phyloP scores from a whole-genome alignment of 2,888 invertebrate species.

The Dynastes maya region DNA sequence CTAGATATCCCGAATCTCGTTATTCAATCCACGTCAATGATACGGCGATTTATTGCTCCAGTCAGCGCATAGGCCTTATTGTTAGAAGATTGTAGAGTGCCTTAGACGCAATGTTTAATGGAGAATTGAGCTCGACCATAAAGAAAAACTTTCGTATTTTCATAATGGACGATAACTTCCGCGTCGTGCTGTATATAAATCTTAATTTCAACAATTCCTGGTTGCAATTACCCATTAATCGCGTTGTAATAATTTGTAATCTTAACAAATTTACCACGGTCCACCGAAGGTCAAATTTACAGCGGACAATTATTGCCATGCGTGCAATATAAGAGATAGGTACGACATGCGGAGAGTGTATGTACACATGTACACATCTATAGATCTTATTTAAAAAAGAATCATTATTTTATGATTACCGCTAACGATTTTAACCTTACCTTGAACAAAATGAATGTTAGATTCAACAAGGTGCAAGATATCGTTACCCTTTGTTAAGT shows the following conservation, averaged over 20 bases:
- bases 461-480: too few species aligned
- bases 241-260: neutral
- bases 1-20: too few species aligned
- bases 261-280: conserved; percentile 20
- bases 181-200: neutral
- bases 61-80: too few species aligned
- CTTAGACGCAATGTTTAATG: too few species aligned
- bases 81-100: too few species aligned
- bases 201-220: neutral
- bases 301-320: neutral
- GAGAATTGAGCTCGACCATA: too few species aligned
- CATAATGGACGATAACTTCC: neutral
- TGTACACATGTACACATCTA: neutral
- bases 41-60: too few species aligned
- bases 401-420: conserved; percentile 1
- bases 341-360: neutral
- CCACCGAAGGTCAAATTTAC: neutral
- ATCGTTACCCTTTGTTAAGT: too few species aligned
- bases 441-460: conserved; percentile 5
- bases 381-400: neutral
- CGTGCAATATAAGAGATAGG: neutral
- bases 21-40: too few species aligned
- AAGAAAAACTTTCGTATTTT: too few species aligned
- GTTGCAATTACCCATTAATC: neutral
- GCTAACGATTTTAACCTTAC: conserved; percentile 17